Base-by-base conservation (phyloP, 1,140 invertebrate species). In the Drosophila pseudoananassae region DNA sequence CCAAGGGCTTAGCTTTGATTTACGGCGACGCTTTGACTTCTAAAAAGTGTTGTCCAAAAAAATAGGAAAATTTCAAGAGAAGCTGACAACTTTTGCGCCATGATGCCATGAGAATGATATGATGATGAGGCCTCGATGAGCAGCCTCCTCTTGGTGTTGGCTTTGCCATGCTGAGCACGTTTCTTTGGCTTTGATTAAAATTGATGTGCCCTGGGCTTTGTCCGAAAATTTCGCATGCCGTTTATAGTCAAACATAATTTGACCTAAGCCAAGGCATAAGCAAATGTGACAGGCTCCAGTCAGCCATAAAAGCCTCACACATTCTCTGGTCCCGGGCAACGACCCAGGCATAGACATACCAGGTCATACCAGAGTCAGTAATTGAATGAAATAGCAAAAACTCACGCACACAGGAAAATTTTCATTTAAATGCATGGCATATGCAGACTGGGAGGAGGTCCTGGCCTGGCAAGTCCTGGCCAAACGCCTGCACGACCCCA, bases 201-300 rank as follows among this genome's bases (percentile, higher is more conserved):
- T 87, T 82, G 83, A 87, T 87, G 80, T 76, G 76, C 76, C 43
- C 57, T 50, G 65, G 81, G 80, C 71, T 84, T 80, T 83, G 76
- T 85, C 80, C 80, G 54, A 83, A 84, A 85, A 80, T 85, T 84
- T 83, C 71, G 76, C 80, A 79, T 63, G 73, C 72, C 72, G 72
- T 76, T 76, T 76, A 76, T 78, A 88, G 82, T 75, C 82, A 82
- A 88, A 88, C 83, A 85, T 85, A 85, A 85, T 88, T 88, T 85
- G 78, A 63, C 65, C 74, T 68, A 82, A 82, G 83, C 65, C 78
- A 82, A 87, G 83, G 64, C 78, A 82, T 69, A 80, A 69, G 81
- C 72, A 76, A 78, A 87, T 78, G 78, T 76, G 82, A 74, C 78
- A 80, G 66, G 65, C 73, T 76, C 72, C 61, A 76, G 63, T 76